A percentile compares a stretch with the other conserved stretches of the same genome.
Conservation (phyloP, 2,113 vertebrate genomes). For the Syngnathus floridae region DNA sequence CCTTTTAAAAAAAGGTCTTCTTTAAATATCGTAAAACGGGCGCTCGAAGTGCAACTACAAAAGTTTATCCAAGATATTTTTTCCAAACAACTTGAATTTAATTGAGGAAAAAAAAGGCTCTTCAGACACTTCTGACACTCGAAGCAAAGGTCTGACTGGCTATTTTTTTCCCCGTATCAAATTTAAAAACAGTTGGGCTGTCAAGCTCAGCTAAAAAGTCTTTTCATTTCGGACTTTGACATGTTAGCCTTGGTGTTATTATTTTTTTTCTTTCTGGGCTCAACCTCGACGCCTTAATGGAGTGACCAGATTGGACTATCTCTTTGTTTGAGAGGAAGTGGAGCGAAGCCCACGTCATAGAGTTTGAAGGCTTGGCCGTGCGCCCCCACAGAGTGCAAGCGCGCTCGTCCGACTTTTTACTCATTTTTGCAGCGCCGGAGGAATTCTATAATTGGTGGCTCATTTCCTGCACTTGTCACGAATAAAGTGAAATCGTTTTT, state of each 20-base stretch:
- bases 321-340: not conserved
- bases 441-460: not conserved
- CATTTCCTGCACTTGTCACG: not conserved
- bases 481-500: not conserved
- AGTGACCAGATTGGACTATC: conserved; percentile 23
- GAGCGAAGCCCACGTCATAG: not conserved
- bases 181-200: conserved; percentile 22
- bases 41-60: too few relatives aligned
- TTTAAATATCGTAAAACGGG: too few relatives aligned
- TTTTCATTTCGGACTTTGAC: conserved; percentile 37
- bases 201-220: conserved; percentile 19
- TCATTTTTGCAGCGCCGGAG: not conserved
- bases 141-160: conserved; percentile 44
- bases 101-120: not conserved
- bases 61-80: too few relatives aligned
- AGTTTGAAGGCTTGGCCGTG: not conserved
- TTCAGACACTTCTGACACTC: not conserved
- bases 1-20: too few relatives aligned
- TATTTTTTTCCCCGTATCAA: conserved; percentile 28
- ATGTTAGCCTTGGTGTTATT: conserved; percentile 4
- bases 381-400: not conserved
- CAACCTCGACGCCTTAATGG: conserved; percentile 29
- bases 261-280: conserved; percentile 2
- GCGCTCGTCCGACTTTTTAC: not conserved
- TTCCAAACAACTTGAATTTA: not conserved